These are phyloP conservation scores for Montipora capricornis DNA, from an alignment of 64 coral and sea anemone species.

Conservation along the genomic window DNA sequence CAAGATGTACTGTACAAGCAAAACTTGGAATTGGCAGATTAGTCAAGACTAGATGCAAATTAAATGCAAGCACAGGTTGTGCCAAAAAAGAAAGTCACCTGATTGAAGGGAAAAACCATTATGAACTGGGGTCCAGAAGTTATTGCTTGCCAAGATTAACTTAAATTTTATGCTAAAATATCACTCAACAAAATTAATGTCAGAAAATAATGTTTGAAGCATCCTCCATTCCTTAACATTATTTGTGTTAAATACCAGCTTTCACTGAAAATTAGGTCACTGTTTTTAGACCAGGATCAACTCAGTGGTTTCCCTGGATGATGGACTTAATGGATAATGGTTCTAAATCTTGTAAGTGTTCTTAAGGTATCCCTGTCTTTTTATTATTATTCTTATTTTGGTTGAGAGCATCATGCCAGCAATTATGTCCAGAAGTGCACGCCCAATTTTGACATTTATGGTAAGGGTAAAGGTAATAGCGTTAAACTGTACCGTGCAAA, in stretches of 20 bases:
- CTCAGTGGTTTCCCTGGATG: constrained; percentile 96
- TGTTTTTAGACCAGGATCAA: constrained; percentile 73
- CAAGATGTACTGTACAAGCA: background rate
- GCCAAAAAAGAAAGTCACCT: background rate
- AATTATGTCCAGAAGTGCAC: background rate
- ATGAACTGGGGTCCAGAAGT: too few species aligned
- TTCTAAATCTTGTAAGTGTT: background rate
- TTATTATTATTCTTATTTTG: too few species aligned
- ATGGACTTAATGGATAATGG: constrained; percentile 85
- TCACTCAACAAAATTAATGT: too few species aligned
- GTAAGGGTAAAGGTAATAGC: too few species aligned
- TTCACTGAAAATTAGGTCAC: background rate
- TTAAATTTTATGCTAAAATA: too few species aligned
- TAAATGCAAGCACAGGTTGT: background rate
- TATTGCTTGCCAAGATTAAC: too few species aligned
- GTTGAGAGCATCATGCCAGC: background rate
- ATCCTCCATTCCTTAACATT: background rate
- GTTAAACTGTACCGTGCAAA: too few species aligned
- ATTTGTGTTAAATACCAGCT: background rate
- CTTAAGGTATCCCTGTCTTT: too few species aligned
- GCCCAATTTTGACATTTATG: too few species aligned
- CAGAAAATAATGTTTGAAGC: background rate
- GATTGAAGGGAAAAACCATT: background rate
- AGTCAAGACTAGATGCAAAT: too few species aligned
- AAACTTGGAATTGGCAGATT: background rate